phyloP scores from a whole-genome alignment of 1,140 invertebrate species.

The Lepidurus apus region DNA sequence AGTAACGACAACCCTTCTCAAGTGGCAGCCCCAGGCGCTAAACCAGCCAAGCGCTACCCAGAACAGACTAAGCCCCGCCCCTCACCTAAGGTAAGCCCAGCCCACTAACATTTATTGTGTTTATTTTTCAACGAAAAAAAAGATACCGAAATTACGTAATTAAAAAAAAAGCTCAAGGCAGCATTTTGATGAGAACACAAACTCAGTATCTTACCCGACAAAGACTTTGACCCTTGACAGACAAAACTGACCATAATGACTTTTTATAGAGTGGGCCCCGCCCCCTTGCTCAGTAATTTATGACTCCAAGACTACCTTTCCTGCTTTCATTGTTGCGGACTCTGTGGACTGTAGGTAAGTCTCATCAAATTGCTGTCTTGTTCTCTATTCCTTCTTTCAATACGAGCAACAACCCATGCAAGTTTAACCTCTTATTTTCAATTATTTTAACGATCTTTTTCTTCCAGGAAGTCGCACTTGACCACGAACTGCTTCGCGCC shows the following conservation, averaged over 20 bases:
- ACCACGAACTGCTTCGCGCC: not conserved
- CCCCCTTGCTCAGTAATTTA: conserved; percentile 12
- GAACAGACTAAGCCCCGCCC: conserved; percentile 7
- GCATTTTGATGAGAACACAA: conserved; percentile 3
- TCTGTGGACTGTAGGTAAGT: conserved; percentile 5
- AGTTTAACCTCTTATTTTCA: no score
- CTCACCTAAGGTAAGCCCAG: conserved; percentile 13
- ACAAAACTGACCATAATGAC: not conserved
- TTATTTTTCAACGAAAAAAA: not conserved
- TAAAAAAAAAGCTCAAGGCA: not conserved
- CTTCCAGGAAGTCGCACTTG: conserved; percentile 10
- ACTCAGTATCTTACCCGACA: not conserved
- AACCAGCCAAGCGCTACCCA: not conserved
- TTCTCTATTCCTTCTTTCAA: not conserved
- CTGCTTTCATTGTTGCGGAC: not conserved
- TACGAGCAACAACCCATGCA: no score
- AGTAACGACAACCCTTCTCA: not conserved
- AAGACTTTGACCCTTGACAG: not conserved
- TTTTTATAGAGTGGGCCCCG: not conserved
- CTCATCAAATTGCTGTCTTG: conserved; percentile 15
- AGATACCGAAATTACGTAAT: not conserved
- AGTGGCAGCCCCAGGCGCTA: not conserved
- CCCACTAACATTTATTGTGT: not conserved
- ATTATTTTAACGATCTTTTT: not conserved
- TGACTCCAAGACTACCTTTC: not conserved